These are phyloP conservation scores for Drosophila rubida DNA, from an alignment of 2,888 invertebrate genomes.

Conservation along the genomic window DNA sequence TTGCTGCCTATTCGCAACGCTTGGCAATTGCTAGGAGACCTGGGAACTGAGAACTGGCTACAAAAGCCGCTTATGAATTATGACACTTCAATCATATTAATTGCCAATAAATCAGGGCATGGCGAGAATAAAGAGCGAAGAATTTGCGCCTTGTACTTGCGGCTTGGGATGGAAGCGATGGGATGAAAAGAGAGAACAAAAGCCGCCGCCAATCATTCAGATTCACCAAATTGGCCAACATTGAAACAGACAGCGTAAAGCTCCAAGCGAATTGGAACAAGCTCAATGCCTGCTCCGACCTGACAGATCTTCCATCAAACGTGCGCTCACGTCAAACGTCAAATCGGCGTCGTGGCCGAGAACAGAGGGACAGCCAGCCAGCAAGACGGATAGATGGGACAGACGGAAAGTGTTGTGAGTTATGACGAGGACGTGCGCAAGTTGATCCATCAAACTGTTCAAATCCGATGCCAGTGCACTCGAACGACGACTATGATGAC, in stretches of 20 bases:
- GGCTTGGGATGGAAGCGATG: not conserved
- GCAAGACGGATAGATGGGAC: slow-evolving; percentile 5
- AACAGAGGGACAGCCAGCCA: slow-evolving; percentile 5
- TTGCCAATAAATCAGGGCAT: slow-evolving; percentile 79
- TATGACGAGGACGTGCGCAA: slow-evolving; percentile 78
- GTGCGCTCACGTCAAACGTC: slow-evolving; percentile 78
- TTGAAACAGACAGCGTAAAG: slow-evolving; percentile 77
- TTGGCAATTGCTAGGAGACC: slow-evolving; percentile 20
- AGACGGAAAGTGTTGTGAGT: slow-evolving; percentile 73
- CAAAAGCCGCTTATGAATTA: slow-evolving; percentile 66
- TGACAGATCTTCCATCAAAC: slow-evolving; percentile 79
- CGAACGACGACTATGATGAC: slow-evolving; percentile 31
- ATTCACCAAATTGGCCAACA: slow-evolving; percentile 75
- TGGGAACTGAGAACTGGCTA: slow-evolving; percentile 1
- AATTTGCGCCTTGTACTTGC: slow-evolving; percentile 36
- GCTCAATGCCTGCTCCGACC: slow-evolving; percentile 65
- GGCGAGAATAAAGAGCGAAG: slow-evolving; percentile 56
- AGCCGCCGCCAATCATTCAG: slow-evolving; percentile 80
- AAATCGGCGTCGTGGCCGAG: slow-evolving; percentile 63
- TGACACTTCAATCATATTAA: slow-evolving; percentile 81
- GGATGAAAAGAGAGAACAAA: slow-evolving; percentile 60
- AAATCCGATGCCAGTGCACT: slow-evolving; percentile 72
- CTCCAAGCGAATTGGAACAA: slow-evolving; percentile 71
- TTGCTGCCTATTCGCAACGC: slow-evolving; percentile 6
- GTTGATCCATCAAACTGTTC: slow-evolving; percentile 79